A percentile compares a stretch with the other conserved stretches of the same genome.
These are phyloP conservation scores for Lasioglossum marginatum DNA, from an alignment of 2,888 invertebrate genomes.

Conservation along the genomic window DNA sequence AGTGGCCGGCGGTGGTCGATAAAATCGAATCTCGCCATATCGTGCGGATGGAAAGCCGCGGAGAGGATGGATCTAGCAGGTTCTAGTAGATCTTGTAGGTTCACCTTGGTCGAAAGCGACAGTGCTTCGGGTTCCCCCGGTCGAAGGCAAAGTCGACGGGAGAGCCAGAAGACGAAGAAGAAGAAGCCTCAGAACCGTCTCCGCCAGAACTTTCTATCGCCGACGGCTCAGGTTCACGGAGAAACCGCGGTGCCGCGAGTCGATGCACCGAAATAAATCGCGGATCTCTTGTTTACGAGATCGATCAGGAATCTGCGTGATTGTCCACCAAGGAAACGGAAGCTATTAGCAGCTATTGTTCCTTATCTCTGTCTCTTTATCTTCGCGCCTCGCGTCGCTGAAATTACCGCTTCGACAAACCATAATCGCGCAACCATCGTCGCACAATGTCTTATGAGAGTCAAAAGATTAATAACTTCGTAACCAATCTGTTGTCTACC, in stretches of 20 bases:
- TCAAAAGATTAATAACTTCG: neutral
- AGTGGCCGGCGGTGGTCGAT: slow-evolving; percentile 1
- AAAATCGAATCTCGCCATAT: slow-evolving; percentile 24
- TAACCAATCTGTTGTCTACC: neutral
- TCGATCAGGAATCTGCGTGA: neutral
- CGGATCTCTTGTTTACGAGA: neutral
- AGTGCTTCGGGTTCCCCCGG: slow-evolving; percentile 40
- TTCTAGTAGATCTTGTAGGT: slow-evolving; percentile 26
- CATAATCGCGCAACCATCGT: neutral
- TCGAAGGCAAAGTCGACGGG: neutral
- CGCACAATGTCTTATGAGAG: neutral
- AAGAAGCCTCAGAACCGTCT: neutral
- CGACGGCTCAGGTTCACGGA: slow-evolving; percentile 18
- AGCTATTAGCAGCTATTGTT: neutral
- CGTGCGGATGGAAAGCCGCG: slow-evolving; percentile 61
- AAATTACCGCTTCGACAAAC: neutral
- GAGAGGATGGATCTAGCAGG: slow-evolving; percentile 25
- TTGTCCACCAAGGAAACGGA: neutral
- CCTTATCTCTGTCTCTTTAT: neutral
- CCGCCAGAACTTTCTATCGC: slow-evolving; percentile 41
- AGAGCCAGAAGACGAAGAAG: neutral
- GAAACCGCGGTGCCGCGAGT: neutral
- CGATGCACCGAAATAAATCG: neutral
- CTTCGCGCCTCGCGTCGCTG: neutral
- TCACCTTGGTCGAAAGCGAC: slow-evolving; percentile 47